Evolutionary conservation across 2,113 vertebrate species (phyloP), one percentile per base, ranked within the genome.

Genomic region (Saccopteryx leptura): DNA sequence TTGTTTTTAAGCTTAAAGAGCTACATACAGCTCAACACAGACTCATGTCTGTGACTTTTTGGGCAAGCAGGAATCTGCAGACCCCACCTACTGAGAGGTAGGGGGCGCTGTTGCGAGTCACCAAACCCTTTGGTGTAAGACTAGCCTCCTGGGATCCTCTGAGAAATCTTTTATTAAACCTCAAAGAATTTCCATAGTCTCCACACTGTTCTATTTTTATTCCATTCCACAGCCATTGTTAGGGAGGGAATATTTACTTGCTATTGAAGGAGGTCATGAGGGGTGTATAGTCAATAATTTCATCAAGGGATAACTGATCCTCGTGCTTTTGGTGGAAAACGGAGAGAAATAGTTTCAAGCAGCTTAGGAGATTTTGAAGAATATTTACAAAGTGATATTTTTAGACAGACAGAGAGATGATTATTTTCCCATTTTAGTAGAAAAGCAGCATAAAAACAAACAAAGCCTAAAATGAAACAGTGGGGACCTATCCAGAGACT

Each of bases 361-460:
- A 96, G 76, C 91, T 96, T 96, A 92, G 18, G 81, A 96, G 90
- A 68, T 96, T 96, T 89, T 89, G 83, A 95, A 93, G 96, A 93
- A 85, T 95, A 95, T 95, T 89, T 97, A 96, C 97, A 96, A 91
- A 96, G 95, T 93, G 95, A 78, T 92, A 95, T 90, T 97, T 97
- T 97, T 88, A 97, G 95, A 80, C 21, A 65, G 58, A 96, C 74
- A 86, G 83, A 94, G 82, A 92, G 88, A 97, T 90, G 61, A 91
- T 96, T 96, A 75, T 93, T 92, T 95, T 54, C 91, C 76, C 78
- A 65, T 92, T 96, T 90, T 63, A 90, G 66, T 48, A 88, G 65
- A 95, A 90, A 90, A 75, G 52, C 74, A 60, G 79, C 58, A 85
- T 63, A 88, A 93, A 94, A 90, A 85, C 87, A 96, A 90, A 56